Base-by-base conservation (phyloP, 2,888 invertebrate genomes). In the Erebia epiphron region DNA sequence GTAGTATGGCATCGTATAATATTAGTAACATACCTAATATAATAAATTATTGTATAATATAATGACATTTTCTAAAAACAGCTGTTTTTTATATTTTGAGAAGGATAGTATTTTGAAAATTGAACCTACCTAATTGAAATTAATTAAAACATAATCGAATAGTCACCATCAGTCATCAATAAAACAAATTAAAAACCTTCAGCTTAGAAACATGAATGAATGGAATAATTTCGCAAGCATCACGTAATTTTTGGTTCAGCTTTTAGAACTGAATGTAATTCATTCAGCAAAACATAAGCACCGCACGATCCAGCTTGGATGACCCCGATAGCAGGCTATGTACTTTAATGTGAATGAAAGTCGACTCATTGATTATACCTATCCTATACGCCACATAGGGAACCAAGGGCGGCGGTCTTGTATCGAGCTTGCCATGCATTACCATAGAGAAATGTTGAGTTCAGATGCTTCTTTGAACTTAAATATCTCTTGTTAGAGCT, bases 291-390 rank as follows among this genome's bases (percentile, higher is more conserved):
- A 82, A 84, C 79, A 84, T 14, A 26, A 57, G 82, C 83, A 80
- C 74, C 78, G 73, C 80, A 82, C 83, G 83, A 86, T 83, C 81
- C 82, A 86, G 85, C 85, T 87, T 78, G 83, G 83, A 86, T 89
- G 91, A 91, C 91, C 91, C 88, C 90, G 89, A 89, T 86, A 87
- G 81, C 46, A 79, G 84, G 84, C 80, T 84, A 83, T 84, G 86
- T 86, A 88, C 86, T 82, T 86, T 88, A 91, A 91, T 86, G 90
- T 93, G 92, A 93, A 93, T 93, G 92, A 92, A 92, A 85, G 83
- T 78, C 79, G 75, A 83, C 83, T 89, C 92, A 92, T 92, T 92
- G 92, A 92, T 90, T 91, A 88, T 88, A 88, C 75, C 82, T 84
- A 84, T 62, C 49, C 62, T 85, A 87, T 84, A 75, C 80, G 81